Percentiles rank a stretch among this genome's conserved stretches.
Evolutionary conservation across 2,888 invertebrate species (phyloP).

Genomic region (Eudemis profundana): DNA sequence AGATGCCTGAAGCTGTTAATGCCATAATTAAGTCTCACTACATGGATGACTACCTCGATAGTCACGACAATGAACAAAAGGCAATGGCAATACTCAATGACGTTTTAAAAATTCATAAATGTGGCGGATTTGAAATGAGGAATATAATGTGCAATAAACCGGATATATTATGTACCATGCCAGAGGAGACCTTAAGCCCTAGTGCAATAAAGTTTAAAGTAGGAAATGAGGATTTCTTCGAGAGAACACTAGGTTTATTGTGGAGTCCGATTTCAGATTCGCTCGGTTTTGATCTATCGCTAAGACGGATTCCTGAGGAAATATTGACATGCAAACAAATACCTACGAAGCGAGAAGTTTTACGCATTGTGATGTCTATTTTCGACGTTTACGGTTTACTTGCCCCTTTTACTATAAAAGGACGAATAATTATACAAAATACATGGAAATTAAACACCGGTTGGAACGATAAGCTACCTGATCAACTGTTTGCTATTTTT

Average conservation of each 20-base stretch:
- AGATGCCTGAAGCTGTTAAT: too few relatives aligned
- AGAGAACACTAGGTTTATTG: neutral
- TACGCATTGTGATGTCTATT: constrained; percentile 38
- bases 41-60: constrained; percentile 38
- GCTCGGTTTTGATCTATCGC: neutral
- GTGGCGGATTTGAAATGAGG: constrained; percentile 10
- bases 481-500: constrained; percentile 6
- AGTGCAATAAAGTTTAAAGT: constrained; percentile 8
- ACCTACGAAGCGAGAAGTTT: constrained; percentile 41
- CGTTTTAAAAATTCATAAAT: neutral
- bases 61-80: constrained; percentile 13
- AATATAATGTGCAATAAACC: neutral
- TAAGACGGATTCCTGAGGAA: constrained; percentile 12
- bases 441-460: constrained; percentile 31
- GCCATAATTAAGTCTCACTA: constrained; percentile 18
- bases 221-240: constrained; percentile 1
- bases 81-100: constrained; percentile 13
- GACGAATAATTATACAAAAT: constrained; percentile 36
- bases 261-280: neutral
- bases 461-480: constrained; percentile 35
- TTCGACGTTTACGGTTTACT: constrained; percentile 39
- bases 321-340: constrained; percentile 21
- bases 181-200: neutral
- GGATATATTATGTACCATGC: neutral
- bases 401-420: constrained; percentile 30